Base-by-base conservation (phyloP, 2,113 vertebrate species). In the Atlantisia rogersi region DNA sequence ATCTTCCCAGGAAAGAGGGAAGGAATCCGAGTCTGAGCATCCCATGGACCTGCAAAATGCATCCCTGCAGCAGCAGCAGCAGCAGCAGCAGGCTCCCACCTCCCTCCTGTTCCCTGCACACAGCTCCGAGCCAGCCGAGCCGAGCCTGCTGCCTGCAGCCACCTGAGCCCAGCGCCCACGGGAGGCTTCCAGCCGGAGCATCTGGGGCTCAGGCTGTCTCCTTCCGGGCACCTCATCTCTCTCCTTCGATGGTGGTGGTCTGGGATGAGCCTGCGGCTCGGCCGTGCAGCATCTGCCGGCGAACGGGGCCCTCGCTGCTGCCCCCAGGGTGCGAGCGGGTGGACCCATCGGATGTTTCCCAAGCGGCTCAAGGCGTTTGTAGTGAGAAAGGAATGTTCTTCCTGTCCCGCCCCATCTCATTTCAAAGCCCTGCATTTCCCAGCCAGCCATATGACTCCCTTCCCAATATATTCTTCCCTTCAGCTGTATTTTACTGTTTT, bases 141-240 rank as follows among this genome's bases (percentile, higher is more conserved):
- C 89, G 85, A 65, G 31, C 25, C 62, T 35, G 86, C 92, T 75
- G 80, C 62, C 6, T 20, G 89, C 59, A 25, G 58, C 81, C 90
- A 91, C 97, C 97, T 96, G 96, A 7, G 1, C 84, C 91, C 64
- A 15, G 46, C 11, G 12, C 78, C 17, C 2, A 2, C 0, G 17
- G 31, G 65, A 5, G 12, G 15, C 24, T 68, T 94, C 94, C 93
- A 95, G 31, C 78, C 86, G 39, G 12, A 94, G 94, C 78, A 73
- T 96, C 94, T 97, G 97, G 88, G 92, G 84, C 92, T 97, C 88
- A 90, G 86, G 86, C 90, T 71, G 90, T 89, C 76, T 95, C 93
- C 91, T 95, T 96, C 82, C 64, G 76, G 95, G 97, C 88, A 92
- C 63, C 70, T 44, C 73, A 12, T 83, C 75, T 83, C 76, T 81